phyloP scores from a whole-genome alignment of 2,797 vertebrate species.

The Caiman crocodilus region DNA sequence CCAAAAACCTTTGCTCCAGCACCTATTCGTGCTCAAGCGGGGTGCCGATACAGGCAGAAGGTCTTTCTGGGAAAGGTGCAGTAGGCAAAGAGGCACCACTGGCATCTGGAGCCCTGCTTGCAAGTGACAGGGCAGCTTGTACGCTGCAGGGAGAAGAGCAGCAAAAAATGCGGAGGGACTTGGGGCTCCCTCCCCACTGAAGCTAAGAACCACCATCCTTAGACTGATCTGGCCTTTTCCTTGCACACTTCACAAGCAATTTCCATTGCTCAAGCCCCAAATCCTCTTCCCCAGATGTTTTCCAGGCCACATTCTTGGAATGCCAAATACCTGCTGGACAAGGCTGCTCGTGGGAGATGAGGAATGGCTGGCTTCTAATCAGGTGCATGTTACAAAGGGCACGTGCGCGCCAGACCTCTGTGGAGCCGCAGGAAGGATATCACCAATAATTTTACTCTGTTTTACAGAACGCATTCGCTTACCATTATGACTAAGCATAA shows the following conservation, averaged over 20 bases:
- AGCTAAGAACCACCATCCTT: neutral
- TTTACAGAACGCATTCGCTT: neutral
- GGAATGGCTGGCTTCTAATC: fast-evolving
- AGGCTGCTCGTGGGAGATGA: neutral
- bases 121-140: neutral
- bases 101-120: neutral
- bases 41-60: neutral
- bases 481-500: neutral
- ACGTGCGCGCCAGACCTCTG: fast-evolving
- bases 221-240: neutral
- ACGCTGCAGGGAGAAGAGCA: neutral
- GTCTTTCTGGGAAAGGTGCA: neutral
- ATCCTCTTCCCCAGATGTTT: neutral
- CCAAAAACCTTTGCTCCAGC: neutral
- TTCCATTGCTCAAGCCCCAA: neutral
- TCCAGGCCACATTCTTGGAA: neutral
- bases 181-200: neutral
- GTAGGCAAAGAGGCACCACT: neutral
- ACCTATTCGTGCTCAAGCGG: slow-evolving; percentile 24
- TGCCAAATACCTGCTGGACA: neutral
- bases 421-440: neutral
- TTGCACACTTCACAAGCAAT: neutral
- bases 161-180: neutral
- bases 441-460: neutral
- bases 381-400: neutral